Evolutionary conservation across 2,113 vertebrate genomes (phyloP).

Genomic region (Pygoscelis adeliae): DNA sequence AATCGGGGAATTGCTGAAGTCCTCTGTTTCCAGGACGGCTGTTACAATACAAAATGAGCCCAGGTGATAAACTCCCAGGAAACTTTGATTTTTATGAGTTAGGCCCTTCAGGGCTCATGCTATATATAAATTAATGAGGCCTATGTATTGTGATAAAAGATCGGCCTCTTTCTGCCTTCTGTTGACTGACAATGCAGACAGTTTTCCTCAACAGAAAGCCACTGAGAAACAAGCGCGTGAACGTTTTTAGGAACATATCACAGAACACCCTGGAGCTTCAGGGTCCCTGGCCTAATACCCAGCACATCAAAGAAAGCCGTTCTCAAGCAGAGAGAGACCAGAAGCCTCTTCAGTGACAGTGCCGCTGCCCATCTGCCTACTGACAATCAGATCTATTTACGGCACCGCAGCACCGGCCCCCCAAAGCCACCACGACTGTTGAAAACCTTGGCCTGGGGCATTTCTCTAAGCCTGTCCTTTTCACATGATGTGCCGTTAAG

Average conservation of each 20-base stretch:
- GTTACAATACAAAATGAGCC: not conserved
- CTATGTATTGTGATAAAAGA: not conserved
- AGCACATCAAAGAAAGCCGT: not conserved
- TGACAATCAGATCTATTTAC: not conserved
- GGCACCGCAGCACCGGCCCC: rapidly evolving
- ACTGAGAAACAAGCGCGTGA: rapidly evolving
- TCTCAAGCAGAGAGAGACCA: not conserved
- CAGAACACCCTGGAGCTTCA: not conserved
- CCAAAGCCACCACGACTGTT: not conserved
- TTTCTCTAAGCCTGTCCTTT: not conserved
- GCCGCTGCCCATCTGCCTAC: not conserved
- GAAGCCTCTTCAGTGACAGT: not conserved
- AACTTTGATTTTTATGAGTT: not conserved
- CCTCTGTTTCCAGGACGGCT: not conserved
- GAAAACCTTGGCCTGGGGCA: not conserved
- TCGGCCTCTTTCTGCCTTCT: not conserved
- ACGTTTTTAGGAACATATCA: not conserved
- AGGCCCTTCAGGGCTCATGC: not conserved
- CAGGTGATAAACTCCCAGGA: not conserved
- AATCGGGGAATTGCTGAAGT: not conserved
- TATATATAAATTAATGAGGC: not conserved
- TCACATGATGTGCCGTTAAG: not conserved
- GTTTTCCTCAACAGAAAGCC: not conserved
- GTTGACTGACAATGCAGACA: not conserved
- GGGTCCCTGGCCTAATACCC: not conserved